Evolutionary conservation across 2,113 vertebrate genomes (phyloP).

Genomic region (Paramormyrops kingsleyae): DNA sequence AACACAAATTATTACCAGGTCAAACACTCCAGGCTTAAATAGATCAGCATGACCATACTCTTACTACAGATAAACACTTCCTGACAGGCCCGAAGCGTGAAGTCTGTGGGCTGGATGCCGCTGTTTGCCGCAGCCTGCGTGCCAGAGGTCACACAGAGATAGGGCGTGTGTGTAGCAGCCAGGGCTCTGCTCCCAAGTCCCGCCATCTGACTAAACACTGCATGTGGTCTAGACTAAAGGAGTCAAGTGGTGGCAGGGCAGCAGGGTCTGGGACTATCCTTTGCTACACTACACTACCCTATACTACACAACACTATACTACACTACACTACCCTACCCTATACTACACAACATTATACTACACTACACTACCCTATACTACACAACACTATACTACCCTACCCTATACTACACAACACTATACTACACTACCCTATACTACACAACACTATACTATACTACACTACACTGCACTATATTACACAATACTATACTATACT

Average conservation of each 20-base stretch:
- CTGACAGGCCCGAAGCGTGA: neutral
- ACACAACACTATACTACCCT: neutral
- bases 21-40: neutral
- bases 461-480: neutral
- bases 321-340: neutral
- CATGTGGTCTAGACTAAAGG: constrained; percentile 64
- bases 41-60: neutral
- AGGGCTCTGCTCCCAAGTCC: constrained; percentile 46
- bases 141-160: neutral
- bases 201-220: constrained; percentile 57
- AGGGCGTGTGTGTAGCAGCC: neutral
- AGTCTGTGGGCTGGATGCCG: neutral
- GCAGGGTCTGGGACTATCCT: constrained; percentile 27
- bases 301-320: neutral
- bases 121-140: neutral
- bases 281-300: neutral
- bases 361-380: neutral
- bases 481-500: neutral
- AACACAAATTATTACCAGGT: neutral
- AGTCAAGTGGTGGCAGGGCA: constrained; percentile 36
- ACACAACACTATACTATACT: neutral
- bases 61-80: constrained; percentile 6
- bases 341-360: neutral
- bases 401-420: neutral
- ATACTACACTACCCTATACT: neutral